Percentiles rank a stretch among this genome's conserved stretches.
Evolutionary conservation across 2,113 vertebrate species (phyloP).

Genomic region (Nyctereutes procyonoides): DNA sequence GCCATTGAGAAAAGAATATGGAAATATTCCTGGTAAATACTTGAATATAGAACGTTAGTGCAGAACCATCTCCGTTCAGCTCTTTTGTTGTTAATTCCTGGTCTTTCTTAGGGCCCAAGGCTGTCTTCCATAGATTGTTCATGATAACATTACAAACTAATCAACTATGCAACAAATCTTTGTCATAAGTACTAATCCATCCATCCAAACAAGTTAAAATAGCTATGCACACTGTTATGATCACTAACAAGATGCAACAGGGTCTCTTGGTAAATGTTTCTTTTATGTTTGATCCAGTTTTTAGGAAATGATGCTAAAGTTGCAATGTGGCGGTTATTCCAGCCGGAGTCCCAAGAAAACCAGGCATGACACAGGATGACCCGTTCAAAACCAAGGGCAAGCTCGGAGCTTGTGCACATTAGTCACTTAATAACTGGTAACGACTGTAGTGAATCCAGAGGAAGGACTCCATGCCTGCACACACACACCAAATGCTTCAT

Average conservation of each 20-base stretch:
- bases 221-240: slow-evolving; percentile 21
- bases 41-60: background rate
- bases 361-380: too few relatives aligned
- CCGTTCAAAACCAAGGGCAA: background rate
- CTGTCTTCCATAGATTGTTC: slow-evolving; percentile 23
- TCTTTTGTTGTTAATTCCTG: slow-evolving; percentile 20
- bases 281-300: slow-evolving; percentile 68
- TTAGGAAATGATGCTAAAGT: slow-evolving; percentile 35
- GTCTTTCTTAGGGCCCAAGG: background rate
- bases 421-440: background rate
- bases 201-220: slow-evolving; percentile 67
- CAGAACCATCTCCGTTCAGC: background rate
- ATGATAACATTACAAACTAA: slow-evolving; percentile 42
- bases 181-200: slow-evolving; percentile 63
- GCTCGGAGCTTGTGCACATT: background rate
- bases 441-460: background rate
- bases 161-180: slow-evolving; percentile 36
- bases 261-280: slow-evolving; percentile 57
- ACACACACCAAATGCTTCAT: background rate
- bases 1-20: background rate
- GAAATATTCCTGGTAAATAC: background rate
- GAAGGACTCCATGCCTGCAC: background rate
- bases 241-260: slow-evolving; percentile 23
- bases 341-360: too few relatives aligned
- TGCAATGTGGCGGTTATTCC: too few relatives aligned